These are phyloP conservation scores for Globicephala melas DNA, from an alignment of 2,113 vertebrate genomes.

Conservation along the genomic window DNA sequence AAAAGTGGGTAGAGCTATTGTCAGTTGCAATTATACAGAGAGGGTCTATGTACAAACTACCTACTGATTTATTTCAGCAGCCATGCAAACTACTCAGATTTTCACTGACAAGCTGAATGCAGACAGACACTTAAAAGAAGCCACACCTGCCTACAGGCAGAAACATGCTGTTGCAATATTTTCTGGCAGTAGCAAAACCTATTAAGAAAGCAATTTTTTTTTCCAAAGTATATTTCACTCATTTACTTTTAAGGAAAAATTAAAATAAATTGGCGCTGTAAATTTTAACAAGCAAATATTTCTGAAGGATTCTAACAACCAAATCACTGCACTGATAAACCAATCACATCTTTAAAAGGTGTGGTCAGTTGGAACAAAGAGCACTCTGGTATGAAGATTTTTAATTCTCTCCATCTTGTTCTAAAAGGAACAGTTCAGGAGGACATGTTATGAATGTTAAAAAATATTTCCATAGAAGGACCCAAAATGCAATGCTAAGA, in stretches of 20 bases:
- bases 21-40: slow-evolving; percentile 44
- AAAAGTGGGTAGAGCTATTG: not conserved
- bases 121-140: not conserved
- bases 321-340: not conserved
- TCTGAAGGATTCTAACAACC: not conserved
- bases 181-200: not conserved
- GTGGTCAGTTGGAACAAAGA: not conserved
- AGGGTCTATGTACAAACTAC: slow-evolving; percentile 40
- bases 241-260: not conserved
- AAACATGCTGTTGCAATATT: not conserved
- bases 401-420: not conserved
- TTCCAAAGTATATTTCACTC: not conserved
- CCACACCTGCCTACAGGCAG: slow-evolving; percentile 4
- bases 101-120: slow-evolving; percentile 36
- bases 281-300: slow-evolving; percentile 34
- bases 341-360: not conserved
- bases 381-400: not conserved
- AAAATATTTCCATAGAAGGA: slow-evolving; percentile 32
- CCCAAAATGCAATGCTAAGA: not conserved
- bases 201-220: not conserved
- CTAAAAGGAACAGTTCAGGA: slow-evolving; percentile 3
- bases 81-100: not conserved
- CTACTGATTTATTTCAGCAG: slow-evolving; percentile 43
- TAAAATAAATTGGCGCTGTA: not conserved
- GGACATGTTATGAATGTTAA: not conserved